phyloP scores from a whole-genome alignment of 2,888 invertebrate genomes.

The Pristionchus entomophagus region DNA sequence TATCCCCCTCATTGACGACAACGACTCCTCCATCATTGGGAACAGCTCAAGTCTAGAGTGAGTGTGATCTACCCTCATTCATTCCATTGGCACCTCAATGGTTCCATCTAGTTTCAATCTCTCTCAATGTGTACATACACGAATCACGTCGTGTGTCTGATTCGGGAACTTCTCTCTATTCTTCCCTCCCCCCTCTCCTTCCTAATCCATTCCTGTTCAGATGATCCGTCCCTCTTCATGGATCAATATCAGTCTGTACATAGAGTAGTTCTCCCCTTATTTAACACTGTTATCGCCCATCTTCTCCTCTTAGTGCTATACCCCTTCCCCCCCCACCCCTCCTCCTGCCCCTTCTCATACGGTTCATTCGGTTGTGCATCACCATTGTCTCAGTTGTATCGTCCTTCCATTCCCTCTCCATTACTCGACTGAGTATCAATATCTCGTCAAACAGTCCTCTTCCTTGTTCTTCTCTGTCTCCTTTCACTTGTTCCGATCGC shows the following conservation, averaged over 20 bases:
- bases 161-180: constrained; percentile 11
- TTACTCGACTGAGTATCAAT: constrained; percentile 37
- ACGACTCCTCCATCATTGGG: background rate
- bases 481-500: constrained; percentile 24
- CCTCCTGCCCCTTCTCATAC: background rate
- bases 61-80: constrained; percentile 9
- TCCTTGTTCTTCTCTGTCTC: no score
- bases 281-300: constrained; percentile 13
- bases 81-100: background rate
- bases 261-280: constrained; percentile 23
- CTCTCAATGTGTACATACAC: constrained; percentile 34
- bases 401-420: background rate
- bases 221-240: background rate
- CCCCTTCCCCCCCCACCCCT: background rate
- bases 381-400: constrained; percentile 24
- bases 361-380: background rate
- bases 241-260: constrained; percentile 20
- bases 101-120: background rate
- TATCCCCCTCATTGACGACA: constrained; percentile 25
- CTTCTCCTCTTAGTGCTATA: constrained; percentile 1
- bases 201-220: constrained; percentile 21
- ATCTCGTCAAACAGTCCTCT: constrained; percentile 42
- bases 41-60: constrained; percentile 46
- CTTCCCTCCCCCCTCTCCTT: background rate
- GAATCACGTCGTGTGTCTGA: background rate